Percentiles rank a stretch among this genome's conserved stretches.
These are phyloP conservation scores for Theristicus caerulescens DNA, from an alignment of 2,113 vertebrate genomes.

Conservation along the genomic window DNA sequence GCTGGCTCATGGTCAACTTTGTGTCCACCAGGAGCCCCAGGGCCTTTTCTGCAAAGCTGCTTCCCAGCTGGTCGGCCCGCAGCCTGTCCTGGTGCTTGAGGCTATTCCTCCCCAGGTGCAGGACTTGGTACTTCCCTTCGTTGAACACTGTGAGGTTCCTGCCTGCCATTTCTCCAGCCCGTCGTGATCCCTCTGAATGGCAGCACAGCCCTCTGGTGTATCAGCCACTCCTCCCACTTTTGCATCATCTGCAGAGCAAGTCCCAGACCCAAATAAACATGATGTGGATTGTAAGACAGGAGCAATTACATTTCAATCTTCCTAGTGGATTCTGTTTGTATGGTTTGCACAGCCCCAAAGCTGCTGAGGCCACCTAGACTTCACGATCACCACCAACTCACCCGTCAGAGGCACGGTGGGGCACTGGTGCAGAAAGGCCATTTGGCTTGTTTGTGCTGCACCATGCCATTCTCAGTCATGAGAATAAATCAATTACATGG, in stretches of 20 bases:
- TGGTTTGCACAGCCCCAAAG: neutral
- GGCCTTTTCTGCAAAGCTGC: neutral
- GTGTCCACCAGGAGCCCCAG: neutral
- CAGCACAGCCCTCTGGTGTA: neutral
- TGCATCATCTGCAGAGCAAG: neutral
- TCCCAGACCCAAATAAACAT: neutral
- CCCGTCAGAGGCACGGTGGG: neutral
- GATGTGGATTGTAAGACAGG: neutral
- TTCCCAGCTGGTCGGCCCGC: neutral
- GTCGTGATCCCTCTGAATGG: neutral
- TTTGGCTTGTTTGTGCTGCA: neutral
- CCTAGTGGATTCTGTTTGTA: neutral
- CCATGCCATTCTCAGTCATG: neutral
- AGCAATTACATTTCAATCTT: neutral
- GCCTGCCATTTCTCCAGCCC: neutral
- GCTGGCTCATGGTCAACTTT: neutral
- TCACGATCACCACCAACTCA: neutral
- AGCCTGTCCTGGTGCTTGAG: neutral
- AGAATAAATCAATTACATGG: conserved; percentile 8
- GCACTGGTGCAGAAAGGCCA: neutral
- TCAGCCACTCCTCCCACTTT: neutral
- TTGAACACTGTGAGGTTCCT: neutral
- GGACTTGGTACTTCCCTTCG: neutral
- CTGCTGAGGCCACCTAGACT: neutral
- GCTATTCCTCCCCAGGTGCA: neutral